Base-by-base conservation (phyloP, 2,113 vertebrate genomes). In the Cyprinodon tularosa region DNA sequence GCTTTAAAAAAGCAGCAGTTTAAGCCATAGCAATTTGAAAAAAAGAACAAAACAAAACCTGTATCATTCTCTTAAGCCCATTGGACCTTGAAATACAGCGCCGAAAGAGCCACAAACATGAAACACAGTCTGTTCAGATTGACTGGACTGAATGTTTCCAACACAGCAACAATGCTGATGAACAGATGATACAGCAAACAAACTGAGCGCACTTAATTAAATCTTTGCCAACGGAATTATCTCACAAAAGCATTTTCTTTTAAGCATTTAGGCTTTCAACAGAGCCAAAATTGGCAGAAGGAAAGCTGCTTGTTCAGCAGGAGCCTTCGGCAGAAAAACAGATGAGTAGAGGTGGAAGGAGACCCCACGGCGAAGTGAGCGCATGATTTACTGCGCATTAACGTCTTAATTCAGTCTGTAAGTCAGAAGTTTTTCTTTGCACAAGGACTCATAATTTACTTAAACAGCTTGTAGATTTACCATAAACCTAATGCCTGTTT, bases 161-260 rank as follows among this genome's bases (percentile, higher is more conserved):
- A 82, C 70, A 20, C 20, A 1, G 39, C 12, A 69, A 47, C 74
- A 14, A 2, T 59, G 60, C 69, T 39, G 87, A 90, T 76, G 85
- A 91, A 60, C 45, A 72, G 45, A 74, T 47, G 67, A 84, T 89
- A 66, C 69, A 13, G 80, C 77, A 82, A 84, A 86, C 73, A 82
- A 87, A 84, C 50, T 5, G 15, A 78, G 80, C 71, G 0, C 78
- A 71, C 80, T 88, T 89, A 86, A 89, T 84, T 85, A 84, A 86
- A 83, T 83, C 77, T 76, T 44, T 68, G 65, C 79, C 84, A 20
- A 60, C 77, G 73, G 87, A 89, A 85, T 85, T 83, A 89, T 85
- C 79, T 86, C 39, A 0, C 71, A 81, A 76, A 90, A 89, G 84
- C 76, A 64, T 85, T 87, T 74, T 83, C 62, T 45, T 77, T 40